Evolutionary conservation across 1,140 invertebrate species (phyloP), one percentile per base, ranked within the genome.

Genomic region (Caenorhabditis brenneri): DNA sequence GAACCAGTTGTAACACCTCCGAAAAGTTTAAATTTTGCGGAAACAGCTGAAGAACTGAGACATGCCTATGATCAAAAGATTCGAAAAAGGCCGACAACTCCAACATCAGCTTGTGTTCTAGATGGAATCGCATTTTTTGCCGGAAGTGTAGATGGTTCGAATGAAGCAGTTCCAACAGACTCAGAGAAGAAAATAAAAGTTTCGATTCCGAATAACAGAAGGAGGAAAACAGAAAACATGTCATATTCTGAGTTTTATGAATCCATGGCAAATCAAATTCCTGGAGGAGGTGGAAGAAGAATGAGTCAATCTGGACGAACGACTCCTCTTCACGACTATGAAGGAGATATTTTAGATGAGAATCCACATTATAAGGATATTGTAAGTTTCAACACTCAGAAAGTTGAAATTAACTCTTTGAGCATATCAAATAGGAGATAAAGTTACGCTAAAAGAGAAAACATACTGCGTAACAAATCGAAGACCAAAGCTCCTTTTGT

Each of bases 331-430:
- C 39, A 84, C 79, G 86, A 87, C n/a, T 79, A 87, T n/a, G 87
- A 86, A 27, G 87, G 58, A 27, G 88, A 89, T 58, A 88, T 89
- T 51, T 60, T 89, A 19, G 88, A 89, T 79, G 80, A 88, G 36
- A 88, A 90, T 84, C 89, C 88, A 1, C 84, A 81, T n/a, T 90
- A 84, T 55, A 88, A 88, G 42, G 49, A 84, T 29, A 90, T 86
- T 16, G 82, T 33, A 19, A 42, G 36, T 79, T 80, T 78, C 39
- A n/a, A 39, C 31, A 29, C 2, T 10, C 15, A 78, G 16, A 78
- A 31, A 10, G 39, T 15, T 4, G 55, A 27, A 46, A 27, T 60
- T 60, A n/a, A n/a, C n/a, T n/a, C n/a, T n/a, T n/a, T n/a, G n/a
- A n/a, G n/a, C n/a, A n/a, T n/a, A n/a, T n/a, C n/a, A n/a, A n/a